Evolutionary conservation across 2,888 invertebrate species (phyloP), one percentile per base, ranked within the genome.

Genomic region (Rutpela maculata): DNA sequence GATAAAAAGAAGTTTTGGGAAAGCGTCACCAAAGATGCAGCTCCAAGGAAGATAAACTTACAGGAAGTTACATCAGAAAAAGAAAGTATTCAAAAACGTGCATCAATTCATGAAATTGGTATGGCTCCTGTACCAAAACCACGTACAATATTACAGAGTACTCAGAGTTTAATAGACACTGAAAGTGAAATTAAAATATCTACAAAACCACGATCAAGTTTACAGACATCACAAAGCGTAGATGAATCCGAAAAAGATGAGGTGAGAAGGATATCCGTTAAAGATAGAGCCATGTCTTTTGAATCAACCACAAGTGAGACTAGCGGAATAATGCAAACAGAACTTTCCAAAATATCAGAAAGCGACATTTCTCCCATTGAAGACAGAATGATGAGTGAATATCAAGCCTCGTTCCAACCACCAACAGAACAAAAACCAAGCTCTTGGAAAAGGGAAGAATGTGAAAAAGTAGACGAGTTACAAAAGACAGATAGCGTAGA

Each of bases 1-100:
- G 90, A 90, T 73, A 90, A 90, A 79, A 91, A 91, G 83, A 90
- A 90, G 81, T 92, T 92, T 84, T 92, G 92, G 92, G 92, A 92
- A 87, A 89, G 85, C 83, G 88, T 90, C 71, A 79, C 86, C 68
- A 86, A 87, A 79, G 88, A 89, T 66, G 80, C 83, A 43, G 82
- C 79, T 38, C 84, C 87, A 59, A 89, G 88, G 82, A 84, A 88
- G 50, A 85, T 86, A 85, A 89, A 87, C 77, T 76, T 87, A 62
- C 85, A 86, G 63, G 89, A 89, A 81, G 85, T 84, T 43, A 74
- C 78, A 7, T 69, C 79, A 9, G 86, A 88, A 75, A 86, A 85
- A 78, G 79, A 85, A n/a, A 38, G 82, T 5, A 65, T 69, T 26
- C 86, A 86, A 78, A 89, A 89, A 79, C 82, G 88, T 63, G 84